Evolutionary conservation across 2,888 invertebrate species (phyloP).

Genomic region (Agrotis puta): DNA sequence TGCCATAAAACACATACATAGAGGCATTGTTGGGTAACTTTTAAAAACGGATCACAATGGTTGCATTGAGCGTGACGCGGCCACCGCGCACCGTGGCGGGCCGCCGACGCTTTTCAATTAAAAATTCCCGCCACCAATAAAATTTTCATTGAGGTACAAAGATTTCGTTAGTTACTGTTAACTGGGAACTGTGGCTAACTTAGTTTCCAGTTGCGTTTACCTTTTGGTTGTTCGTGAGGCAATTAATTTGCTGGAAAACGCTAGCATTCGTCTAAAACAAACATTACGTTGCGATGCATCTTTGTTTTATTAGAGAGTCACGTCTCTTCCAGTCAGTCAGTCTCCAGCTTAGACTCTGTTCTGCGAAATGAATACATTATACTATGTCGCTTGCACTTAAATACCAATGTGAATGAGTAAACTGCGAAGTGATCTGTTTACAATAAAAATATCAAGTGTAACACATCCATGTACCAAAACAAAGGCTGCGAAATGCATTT

Average conservation of each 20-base stretch:
- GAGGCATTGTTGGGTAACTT: conserved; percentile 82
- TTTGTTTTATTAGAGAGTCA: too few species aligned
- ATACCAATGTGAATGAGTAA: too few species aligned
- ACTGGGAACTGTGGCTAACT: conserved; percentile 33
- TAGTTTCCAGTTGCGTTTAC: conserved; percentile 13
- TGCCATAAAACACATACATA: conserved; percentile 71
- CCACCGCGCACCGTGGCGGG: conserved; percentile 61
- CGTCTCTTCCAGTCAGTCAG: too few species aligned
- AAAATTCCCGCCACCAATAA: conserved; percentile 69
- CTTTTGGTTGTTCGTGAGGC: conserved; percentile 1
- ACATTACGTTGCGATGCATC: too few species aligned
- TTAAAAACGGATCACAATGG: conserved; percentile 72
- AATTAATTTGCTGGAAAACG: not conserved
- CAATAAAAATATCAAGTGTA: too few species aligned
- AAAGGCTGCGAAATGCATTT: too few species aligned
- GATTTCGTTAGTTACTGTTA: conserved; percentile 64
- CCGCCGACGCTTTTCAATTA: conserved; percentile 68
- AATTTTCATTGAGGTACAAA: conserved; percentile 67
- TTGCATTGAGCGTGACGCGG: conserved; percentile 65
- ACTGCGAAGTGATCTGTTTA: too few species aligned
- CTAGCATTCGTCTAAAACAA: not conserved
- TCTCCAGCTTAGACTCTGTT: too few species aligned
- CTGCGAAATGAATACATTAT: too few species aligned
- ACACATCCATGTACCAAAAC: too few species aligned
- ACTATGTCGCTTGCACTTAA: too few species aligned